A percentile compares a stretch with the other conserved stretches of the same genome.
Conservation (phyloP, 2,113 vertebrate genomes). For the Eretmochelys imbricata region DNA sequence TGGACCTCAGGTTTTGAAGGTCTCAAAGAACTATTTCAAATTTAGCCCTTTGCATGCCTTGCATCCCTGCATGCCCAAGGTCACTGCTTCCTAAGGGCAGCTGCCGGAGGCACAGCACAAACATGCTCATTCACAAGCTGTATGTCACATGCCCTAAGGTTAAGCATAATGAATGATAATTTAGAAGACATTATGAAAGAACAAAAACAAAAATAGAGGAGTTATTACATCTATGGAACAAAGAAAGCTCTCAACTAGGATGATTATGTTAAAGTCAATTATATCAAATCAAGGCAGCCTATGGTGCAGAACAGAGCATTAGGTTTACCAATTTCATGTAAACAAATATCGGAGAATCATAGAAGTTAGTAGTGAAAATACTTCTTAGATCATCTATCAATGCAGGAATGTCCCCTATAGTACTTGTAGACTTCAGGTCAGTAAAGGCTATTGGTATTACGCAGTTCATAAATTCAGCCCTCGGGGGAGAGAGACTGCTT, state of each 20-base stretch:
- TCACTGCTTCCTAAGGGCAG: background rate
- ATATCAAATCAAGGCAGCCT: constrained; percentile 21
- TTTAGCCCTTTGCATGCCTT: background rate
- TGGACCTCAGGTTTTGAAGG: background rate
- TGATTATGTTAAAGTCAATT: constrained; percentile 62
- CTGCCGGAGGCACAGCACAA: background rate
- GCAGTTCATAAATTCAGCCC: background rate
- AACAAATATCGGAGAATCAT: constrained; percentile 21
- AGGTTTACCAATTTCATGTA: constrained; percentile 56
- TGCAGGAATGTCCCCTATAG: background rate
- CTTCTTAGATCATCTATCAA: background rate
- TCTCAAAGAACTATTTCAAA: background rate
- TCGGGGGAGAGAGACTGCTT: background rate
- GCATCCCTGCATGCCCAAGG: background rate
- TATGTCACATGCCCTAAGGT: constrained; percentile 18
- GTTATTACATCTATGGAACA: constrained; percentile 16
- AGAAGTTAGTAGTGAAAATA: background rate
- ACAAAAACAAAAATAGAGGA: constrained; percentile 40
- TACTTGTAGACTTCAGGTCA: background rate
- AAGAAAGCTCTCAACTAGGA: constrained; percentile 57
- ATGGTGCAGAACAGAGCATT: constrained; percentile 21
- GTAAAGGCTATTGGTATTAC: background rate
- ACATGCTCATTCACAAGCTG: background rate
- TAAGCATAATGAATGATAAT: constrained; percentile 35
- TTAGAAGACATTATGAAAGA: constrained; percentile 46